Base-by-base conservation (phyloP, 2,888 invertebrate genomes). In the Maniola hyperantus region DNA sequence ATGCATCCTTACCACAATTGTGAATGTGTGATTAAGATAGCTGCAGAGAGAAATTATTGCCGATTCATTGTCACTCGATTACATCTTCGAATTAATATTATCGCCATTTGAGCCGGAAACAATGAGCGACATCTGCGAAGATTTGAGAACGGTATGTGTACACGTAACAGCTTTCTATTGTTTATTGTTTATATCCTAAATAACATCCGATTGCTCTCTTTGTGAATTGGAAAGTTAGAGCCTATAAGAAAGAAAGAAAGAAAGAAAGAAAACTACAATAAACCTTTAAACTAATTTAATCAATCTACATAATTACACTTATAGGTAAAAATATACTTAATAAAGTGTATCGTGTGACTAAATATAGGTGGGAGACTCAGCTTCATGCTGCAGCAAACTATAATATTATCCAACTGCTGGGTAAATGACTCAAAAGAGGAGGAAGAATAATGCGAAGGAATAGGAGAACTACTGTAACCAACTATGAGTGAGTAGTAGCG, bases 161-260 rank as follows among this genome's bases (percentile, higher is more conserved):
- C 78, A 74, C 76, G 77, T 81, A 80, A 79, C 69, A 50, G 72
- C 83, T 83, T 83, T 83, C 83, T 81, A 82, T 83, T 81, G 80
- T 81, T 44, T 46, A 59, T 46, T 59, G 26, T 59, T 46, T 44
- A 46, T 33, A 46, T 44, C 26, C 59, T 6, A 46, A n/a, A 59
- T 46, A 46, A 20, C 26, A 44, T 57, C 15, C 57, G 26, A 54
- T 36, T 36, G 55, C 34, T 55, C 36, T 18, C 33, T 1, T 13
- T 54, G 18, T 11, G 15, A 55, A 2, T 13, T 36, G 15, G 34
- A 18, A 33, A 34, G 55, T 39, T 55, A 39, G n/a, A 20, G n/a
- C 6, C 6, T 20, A 2, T 20, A n/a, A n/a, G n/a, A n/a, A n/a
- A n/a, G n/a, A n/a, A n/a, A n/a, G n/a, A n/a, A n/a, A n/a, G n/a